Evolutionary conservation across 1,140 invertebrate species (phyloP), one percentile per base, ranked within the genome.

Genomic region (Bombus superbus): DNA sequence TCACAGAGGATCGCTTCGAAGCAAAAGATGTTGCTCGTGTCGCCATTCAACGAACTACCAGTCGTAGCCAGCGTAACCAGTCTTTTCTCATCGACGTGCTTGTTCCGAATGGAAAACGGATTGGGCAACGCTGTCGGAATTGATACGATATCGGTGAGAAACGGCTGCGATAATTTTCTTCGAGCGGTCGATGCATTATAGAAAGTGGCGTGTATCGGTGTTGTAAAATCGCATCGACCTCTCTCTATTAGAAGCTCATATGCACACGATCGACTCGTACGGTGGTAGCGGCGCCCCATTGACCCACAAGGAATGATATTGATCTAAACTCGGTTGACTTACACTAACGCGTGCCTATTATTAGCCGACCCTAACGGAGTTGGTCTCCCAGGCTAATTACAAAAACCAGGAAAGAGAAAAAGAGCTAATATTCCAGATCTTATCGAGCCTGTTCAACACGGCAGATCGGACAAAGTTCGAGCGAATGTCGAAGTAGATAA

Each of bases 301-400:
- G 79, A 85, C 84, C 84, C 71, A 81, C 78, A 81, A 85, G 83
- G 40, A 81, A 85, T 74, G 83, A 85, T 85, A 85, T 85, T 38
- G 83, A 85, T 85, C 83, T 85, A 85, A 85, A 47, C 84, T 71
- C 53, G 84, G 78, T 85, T 81, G 84, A 85, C 84, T 85, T 85
- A 85, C 78, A 75, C 79, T 42, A 69, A 75, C 78, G 32, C 35
- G 69, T 44, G 8, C 71, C 79, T 81, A 85, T 85, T 85, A 85
- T 85, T 85, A 85, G 62, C 47, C 66, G 71, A 22, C 35, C 42
- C 28, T 35, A 32, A 15, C 35, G 35, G n/a, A 57, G 71, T 38
- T 28, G 83, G 68, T 74, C 44, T 66, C 69, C 47, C 35, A 15
- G 59, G 69, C 84, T 85, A 85, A 85, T 85, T 85, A 85, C 68